Base-by-base conservation (phyloP, 2,888 invertebrate genomes). In the Sinelater perroti region DNA sequence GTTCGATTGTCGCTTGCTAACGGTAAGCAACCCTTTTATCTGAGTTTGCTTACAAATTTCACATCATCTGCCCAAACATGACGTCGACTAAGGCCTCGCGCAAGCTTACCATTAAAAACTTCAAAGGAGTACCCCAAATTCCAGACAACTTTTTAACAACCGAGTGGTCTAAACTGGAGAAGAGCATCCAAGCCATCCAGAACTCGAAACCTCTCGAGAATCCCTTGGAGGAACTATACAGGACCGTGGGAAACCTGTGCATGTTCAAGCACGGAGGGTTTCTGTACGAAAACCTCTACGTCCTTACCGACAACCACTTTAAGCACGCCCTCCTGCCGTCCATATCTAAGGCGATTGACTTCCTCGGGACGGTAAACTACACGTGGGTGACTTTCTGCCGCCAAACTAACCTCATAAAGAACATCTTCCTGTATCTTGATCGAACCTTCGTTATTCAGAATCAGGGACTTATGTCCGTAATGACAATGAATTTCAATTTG, bases 331-430 rank as follows among this genome's bases (percentile, higher is more conserved):
- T 96, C 35, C 87, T 92, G 68, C 89, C 91, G 74, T 92, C 95
- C 75, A 82, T 92, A 46, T 87, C 87, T 1, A 91, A 92, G 70
- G 89, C 89, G 56, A 89, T 92, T 85, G 93, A 95, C 73, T 87
- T 96, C 77, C 83, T 98, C 55, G 90, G 91, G 72, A 85, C 89
- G 65, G 89, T 97, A 82, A 93, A 96, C 68, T 87, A 88, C 62
- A 91, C 94, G 78, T 98, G 97, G 97, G 86, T 90, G 64, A 88
- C 91, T 0, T 97, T 95, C 77, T 96, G 96, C 78, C 86, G 91
- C 47, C 97, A 97, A 79, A 94, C 95, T 91, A 93, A 93, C 64
- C 94, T 96, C 90, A 95, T 98, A 63, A 86, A 97, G 63, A 97
- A 97, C 79, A 96, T 99, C 78, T 99, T 97, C 81, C 83, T 98